Conservation (phyloP, 2,888 invertebrate genomes). For the Rhyacophila evoluta region DNA sequence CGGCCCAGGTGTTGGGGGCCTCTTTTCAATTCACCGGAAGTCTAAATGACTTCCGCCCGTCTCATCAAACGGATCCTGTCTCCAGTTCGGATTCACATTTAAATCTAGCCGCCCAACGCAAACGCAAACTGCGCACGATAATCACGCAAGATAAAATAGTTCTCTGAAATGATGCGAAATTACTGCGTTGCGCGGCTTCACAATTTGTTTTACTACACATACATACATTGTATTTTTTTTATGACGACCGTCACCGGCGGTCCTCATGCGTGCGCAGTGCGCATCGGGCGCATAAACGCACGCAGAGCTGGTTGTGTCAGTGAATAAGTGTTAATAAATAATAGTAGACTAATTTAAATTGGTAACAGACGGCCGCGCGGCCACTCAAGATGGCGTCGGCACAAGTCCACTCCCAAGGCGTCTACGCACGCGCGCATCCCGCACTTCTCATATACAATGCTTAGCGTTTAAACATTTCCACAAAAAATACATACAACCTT, state of each 20-base stretch:
- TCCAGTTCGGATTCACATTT: slow-evolving; percentile 22
- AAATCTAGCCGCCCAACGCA: slow-evolving; percentile 1
- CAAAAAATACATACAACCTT: slow-evolving; percentile 21
- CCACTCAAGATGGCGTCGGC: not conserved
- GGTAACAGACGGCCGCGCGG: slow-evolving; percentile 38
- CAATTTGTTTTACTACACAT: slow-evolving; percentile 15
- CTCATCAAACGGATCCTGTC: slow-evolving; percentile 6
- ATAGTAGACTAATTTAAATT: slow-evolving; percentile 36
- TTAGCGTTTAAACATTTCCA: slow-evolving; percentile 22
- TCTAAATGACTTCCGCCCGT: not conserved
- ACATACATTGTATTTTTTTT: slow-evolving; percentile 28
- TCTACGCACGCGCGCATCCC: not conserved
- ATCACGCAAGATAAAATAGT: not conserved
- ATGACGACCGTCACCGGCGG: not conserved
- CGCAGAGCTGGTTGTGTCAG: slow-evolving; percentile 26
- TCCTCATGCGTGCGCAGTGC: slow-evolving; percentile 1
- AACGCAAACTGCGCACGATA: not conserved
- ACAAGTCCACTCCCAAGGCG: not conserved
- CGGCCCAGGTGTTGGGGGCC: slow-evolving; percentile 47
- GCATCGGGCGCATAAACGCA: not conserved
- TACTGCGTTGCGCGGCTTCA: not conserved
- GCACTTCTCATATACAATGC: slow-evolving; percentile 6
- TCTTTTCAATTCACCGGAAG: slow-evolving; percentile 35
- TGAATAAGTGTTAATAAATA: slow-evolving; percentile 40
- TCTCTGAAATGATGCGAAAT: not conserved